Conservation (phyloP, 1,140 invertebrate genomes). For the Ooceraea biroi region DNA sequence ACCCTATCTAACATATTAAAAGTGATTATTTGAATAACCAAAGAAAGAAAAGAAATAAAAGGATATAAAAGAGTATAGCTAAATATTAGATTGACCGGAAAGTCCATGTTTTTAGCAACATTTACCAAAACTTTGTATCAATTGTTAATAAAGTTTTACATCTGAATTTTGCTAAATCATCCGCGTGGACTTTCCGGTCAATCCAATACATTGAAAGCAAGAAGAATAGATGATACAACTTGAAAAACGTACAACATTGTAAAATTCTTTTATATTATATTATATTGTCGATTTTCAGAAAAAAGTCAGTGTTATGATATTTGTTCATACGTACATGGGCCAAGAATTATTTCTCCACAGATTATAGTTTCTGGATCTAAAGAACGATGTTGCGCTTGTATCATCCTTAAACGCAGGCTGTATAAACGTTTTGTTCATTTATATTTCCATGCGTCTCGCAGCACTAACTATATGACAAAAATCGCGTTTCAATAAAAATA, state of each 20-base stretch:
- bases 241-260: not conserved
- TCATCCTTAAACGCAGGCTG: not conserved
- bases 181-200: too few relatives aligned
- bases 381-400: not conserved
- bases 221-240: not conserved
- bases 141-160: too few relatives aligned
- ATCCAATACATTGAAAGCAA: not conserved
- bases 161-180: too few relatives aligned
- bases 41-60: not conserved
- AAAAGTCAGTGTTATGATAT: not conserved
- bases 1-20: not conserved
- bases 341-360: too few relatives aligned
- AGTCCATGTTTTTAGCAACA: too few relatives aligned
- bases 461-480: conserved; percentile 42
- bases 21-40: not conserved
- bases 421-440: conserved; percentile 23
- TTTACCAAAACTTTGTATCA: too few relatives aligned
- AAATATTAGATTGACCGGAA: too few relatives aligned
- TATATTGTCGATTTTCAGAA: not conserved
- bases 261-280: not conserved
- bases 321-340: not conserved
- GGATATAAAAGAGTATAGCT: too few relatives aligned
- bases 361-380: too few relatives aligned
- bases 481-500: conserved; percentile 16
- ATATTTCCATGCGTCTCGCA: conserved; percentile 31